These are phyloP conservation scores for Tenrec ecaudatus DNA, from an alignment of 2,113 vertebrate genomes.

Conservation along the genomic window DNA sequence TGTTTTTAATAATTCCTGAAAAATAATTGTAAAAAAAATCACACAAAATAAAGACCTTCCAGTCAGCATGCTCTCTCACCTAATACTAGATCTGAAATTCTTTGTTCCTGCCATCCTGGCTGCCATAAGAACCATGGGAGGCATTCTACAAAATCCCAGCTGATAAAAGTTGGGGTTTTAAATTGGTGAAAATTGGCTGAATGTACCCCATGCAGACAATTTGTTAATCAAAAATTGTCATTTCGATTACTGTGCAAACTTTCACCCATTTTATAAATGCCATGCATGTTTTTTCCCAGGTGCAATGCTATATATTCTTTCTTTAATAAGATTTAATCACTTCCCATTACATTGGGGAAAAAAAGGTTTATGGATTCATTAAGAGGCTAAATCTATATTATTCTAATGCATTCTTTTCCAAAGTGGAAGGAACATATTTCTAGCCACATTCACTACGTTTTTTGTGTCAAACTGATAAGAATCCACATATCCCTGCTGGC, in stretches of 20 bases:
- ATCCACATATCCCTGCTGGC: background rate
- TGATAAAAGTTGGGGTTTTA: slow-evolving; percentile 70
- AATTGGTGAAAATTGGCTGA: slow-evolving; percentile 61
- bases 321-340: background rate
- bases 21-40: background rate
- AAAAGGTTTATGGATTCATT: slow-evolving; percentile 49
- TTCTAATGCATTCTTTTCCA: slow-evolving; percentile 39
- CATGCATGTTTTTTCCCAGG: slow-evolving; percentile 41
- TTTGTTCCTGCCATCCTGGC: slow-evolving; percentile 14
- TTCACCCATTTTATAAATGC: slow-evolving; percentile 20
- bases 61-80: slow-evolving; percentile 23
- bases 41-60: slow-evolving; percentile 60
- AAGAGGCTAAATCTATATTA: slow-evolving; percentile 46
- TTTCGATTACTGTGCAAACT: slow-evolving; percentile 8
- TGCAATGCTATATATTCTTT: background rate
- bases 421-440: slow-evolving; percentile 34
- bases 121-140: slow-evolving; percentile 12
- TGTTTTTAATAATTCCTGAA: background rate
- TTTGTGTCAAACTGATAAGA: slow-evolving; percentile 35
- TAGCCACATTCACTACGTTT: slow-evolving; percentile 8
- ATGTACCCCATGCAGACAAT: slow-evolving; percentile 38
- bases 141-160: slow-evolving; percentile 45
- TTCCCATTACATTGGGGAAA: slow-evolving; percentile 18
- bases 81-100: background rate
- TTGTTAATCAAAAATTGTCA: slow-evolving; percentile 72